These are phyloP conservation scores for Acipenser ruthenus DNA, from an alignment of 2,797 vertebrate species.

Conservation along the genomic window DNA sequence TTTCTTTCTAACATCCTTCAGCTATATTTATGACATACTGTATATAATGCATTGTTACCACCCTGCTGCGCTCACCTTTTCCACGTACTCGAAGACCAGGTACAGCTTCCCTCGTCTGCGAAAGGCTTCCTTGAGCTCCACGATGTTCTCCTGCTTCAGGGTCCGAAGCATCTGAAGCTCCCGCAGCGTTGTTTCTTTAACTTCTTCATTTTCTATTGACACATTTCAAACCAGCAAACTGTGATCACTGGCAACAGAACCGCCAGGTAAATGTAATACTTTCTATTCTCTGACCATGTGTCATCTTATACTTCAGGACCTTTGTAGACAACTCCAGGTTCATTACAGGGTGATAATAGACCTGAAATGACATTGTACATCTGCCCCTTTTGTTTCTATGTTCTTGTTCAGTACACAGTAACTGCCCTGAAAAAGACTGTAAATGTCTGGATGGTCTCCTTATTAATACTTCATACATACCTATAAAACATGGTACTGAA, in stretches of 20 bases:
- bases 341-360: neutral
- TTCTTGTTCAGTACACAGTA: no score
- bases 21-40: neutral
- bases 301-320: no score
- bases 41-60: neutral
- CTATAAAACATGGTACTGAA: no score
- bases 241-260: neutral
- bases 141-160: slow-evolving; percentile 97
- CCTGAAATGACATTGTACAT: neutral
- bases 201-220: slow-evolving; percentile 92
- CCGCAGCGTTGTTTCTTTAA: slow-evolving; percentile 95
- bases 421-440: no score
- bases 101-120: slow-evolving; percentile 91
- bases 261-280: neutral
- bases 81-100: slow-evolving; percentile 94
- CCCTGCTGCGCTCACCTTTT: slow-evolving; percentile 67
- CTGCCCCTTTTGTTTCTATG: neutral
- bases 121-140: slow-evolving; percentile 95
- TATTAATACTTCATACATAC: no score
- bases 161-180: slow-evolving; percentile 98
- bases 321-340: no score
- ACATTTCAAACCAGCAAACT: neutral
- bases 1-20: neutral
- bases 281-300: no score
- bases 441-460: no score